Evolutionary conservation across 2,797 vertebrate genomes (phyloP).

Genomic region (Lycodopsis pacificus): DNA sequence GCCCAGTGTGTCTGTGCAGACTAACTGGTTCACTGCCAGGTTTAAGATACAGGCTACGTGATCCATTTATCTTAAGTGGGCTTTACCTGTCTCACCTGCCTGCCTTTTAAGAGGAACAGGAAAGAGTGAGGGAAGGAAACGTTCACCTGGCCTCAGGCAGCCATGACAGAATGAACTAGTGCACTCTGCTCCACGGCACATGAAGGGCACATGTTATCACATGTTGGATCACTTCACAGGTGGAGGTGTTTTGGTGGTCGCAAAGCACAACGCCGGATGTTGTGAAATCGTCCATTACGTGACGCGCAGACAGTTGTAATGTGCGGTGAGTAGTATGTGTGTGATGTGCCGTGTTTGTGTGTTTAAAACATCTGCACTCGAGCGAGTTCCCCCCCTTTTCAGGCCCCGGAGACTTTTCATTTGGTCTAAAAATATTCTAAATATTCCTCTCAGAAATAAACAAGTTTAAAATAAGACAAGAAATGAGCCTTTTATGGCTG

Average conservation of each 20-base stretch:
- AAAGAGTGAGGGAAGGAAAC: constrained; percentile 62
- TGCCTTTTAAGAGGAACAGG: constrained; percentile 70
- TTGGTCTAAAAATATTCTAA: constrained; percentile 82
- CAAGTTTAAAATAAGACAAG: constrained; percentile 82
- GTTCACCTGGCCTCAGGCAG: constrained; percentile 74
- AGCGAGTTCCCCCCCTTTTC: constrained; percentile 57
- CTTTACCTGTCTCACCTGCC: constrained; percentile 74
- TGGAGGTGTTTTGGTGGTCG: constrained; percentile 67
- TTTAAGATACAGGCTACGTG: constrained; percentile 67
- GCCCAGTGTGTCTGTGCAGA: constrained; percentile 40
- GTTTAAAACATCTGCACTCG: constrained; percentile 54
- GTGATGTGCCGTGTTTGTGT: background rate
- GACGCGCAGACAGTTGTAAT: constrained; percentile 29
- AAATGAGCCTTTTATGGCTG: constrained; percentile 82
- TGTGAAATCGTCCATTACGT: constrained; percentile 58
- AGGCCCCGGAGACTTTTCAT: constrained; percentile 73
- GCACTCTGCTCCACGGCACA: constrained; percentile 60
- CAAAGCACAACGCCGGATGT: constrained; percentile 71
- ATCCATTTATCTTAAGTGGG: constrained; percentile 80
- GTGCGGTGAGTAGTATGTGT: constrained; percentile 5
- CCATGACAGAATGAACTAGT: constrained; percentile 65
- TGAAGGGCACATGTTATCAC: constrained; percentile 72
- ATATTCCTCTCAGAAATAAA: constrained; percentile 82
- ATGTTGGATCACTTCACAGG: constrained; percentile 63
- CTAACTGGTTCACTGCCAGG: constrained; percentile 67